These are phyloP conservation scores for Microtus obscurus DNA, from an alignment of 2,797 vertebrate genomes.

Conservation along the genomic window DNA sequence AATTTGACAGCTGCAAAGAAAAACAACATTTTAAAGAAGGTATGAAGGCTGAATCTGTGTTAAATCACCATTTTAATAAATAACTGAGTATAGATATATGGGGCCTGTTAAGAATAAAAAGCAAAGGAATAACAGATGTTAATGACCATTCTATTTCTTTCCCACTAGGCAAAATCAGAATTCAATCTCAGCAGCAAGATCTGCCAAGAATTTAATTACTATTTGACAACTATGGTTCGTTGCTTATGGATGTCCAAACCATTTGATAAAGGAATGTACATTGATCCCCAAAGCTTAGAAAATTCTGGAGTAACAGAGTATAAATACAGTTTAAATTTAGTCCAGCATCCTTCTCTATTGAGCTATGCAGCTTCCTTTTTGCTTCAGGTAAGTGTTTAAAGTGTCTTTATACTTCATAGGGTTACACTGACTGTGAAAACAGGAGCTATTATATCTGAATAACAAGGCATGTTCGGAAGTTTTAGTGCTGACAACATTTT, in stretches of 20 bases:
- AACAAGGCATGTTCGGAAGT: constrained; percentile 1
- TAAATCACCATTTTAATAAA: constrained; percentile 40
- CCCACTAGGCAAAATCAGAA: constrained; percentile 84
- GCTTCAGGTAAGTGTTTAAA: constrained; percentile 88
- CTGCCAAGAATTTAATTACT: constrained; percentile 93
- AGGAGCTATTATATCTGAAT: constrained; percentile 41
- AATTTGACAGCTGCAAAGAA: constrained; percentile 94
- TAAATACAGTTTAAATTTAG: constrained; percentile 90
- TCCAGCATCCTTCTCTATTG: constrained; percentile 94
- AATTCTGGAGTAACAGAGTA: constrained; percentile 86
- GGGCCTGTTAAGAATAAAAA: constrained; percentile 42
- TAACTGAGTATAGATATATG: constrained; percentile 46
- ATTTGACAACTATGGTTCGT: constrained; percentile 92
- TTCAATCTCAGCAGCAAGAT: constrained; percentile 93
- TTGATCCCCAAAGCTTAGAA: constrained; percentile 88
- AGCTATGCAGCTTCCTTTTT: constrained; percentile 92
- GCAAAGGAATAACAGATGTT: background rate
- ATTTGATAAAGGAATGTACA: constrained; percentile 88
- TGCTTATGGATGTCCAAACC: constrained; percentile 94
- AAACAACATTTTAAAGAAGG: constrained; percentile 90
- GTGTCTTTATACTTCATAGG: constrained; percentile 29
- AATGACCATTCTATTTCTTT: constrained; percentile 55
- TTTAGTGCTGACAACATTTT: constrained; percentile 57
- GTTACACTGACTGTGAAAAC: background rate
- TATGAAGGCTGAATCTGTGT: constrained; percentile 82